Base-by-base conservation (phyloP, 2,113 vertebrate genomes). In the Apodemus sylvaticus region DNA sequence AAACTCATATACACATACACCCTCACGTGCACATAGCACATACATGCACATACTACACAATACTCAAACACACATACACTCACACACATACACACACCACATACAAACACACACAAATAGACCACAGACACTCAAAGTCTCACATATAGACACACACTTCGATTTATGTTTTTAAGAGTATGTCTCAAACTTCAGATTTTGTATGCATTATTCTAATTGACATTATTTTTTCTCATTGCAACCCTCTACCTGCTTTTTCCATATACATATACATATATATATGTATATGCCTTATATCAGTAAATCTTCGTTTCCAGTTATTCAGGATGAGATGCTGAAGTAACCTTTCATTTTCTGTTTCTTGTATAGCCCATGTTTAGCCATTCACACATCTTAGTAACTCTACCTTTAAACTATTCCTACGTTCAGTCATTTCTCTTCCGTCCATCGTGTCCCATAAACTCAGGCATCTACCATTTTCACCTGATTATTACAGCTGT, bases 131-230 rank as follows among this genome's bases (percentile, higher is more conserved):
- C 62, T 64, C 24, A 26, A 22, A 26, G 24, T 64, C 22, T 64
- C 62, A 10, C 3, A 1, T 10, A 74, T 10, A 22, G 36, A 48
- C 22, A 45, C 24, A 79, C 34, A 68, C 36, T 78, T 68, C 60
- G 73, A 14, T 90, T 74, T 93, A n/a, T 94, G 83, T 74, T 90
- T 94, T 96, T 85, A 26, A 22, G 86, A 3, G 68, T 16, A 29
- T 93, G 24, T 93, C 14, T 81, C 71, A 53, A 89, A 68, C n/a
- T 42, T 83, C 22, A 85, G 34, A 5, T 26, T 88, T 94, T 77
- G 53, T 89, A 81, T 95, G 58, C 12, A 51, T 62, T 58, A 78
- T 64, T 20, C n/a, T 91, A 76, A 45, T 16, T 64, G 74, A 90
- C 5, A 71, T 73, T 81, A 7, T 19, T 76, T 90, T 91, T n/a